Percentiles rank a stretch among this genome's conserved stretches.
phyloP scores from a whole-genome alignment of 2,113 vertebrate genomes.

The Python bivittatus region DNA sequence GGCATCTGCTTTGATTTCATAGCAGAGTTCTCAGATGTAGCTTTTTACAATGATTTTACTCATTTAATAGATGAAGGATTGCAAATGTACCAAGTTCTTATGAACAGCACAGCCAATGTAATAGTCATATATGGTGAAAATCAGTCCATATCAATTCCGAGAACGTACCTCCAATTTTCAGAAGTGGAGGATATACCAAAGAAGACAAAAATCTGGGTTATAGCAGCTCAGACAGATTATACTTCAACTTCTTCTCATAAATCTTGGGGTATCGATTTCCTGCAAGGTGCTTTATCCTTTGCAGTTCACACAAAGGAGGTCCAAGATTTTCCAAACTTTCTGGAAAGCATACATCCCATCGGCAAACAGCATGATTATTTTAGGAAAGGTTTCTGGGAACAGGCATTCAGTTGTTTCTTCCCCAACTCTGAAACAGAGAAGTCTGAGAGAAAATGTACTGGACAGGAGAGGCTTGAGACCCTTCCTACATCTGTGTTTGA shows the following conservation, averaged over 20 bases:
- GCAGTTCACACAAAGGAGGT: not conserved
- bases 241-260: not conserved
- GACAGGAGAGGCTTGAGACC: not conserved
- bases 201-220: not conserved
- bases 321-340: not conserved
- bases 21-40: not conserved
- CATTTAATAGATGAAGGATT: not conserved
- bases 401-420: not conserved
- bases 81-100: not conserved
- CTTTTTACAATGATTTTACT: not conserved
- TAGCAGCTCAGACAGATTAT: not conserved
- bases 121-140: not conserved
- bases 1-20: not conserved
- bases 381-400: not conserved
- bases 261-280: not conserved
- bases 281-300: not conserved
- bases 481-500: not conserved
- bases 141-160: not conserved
- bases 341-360: not conserved
- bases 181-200: not conserved
- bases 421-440: fast-evolving
- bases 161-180: not conserved
- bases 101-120: not conserved
- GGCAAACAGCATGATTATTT: not conserved
- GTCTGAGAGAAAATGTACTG: not conserved